These are phyloP conservation scores for Cataglyphis hispanica DNA, from an alignment of 1,140 invertebrate genomes.

Conservation along the genomic window DNA sequence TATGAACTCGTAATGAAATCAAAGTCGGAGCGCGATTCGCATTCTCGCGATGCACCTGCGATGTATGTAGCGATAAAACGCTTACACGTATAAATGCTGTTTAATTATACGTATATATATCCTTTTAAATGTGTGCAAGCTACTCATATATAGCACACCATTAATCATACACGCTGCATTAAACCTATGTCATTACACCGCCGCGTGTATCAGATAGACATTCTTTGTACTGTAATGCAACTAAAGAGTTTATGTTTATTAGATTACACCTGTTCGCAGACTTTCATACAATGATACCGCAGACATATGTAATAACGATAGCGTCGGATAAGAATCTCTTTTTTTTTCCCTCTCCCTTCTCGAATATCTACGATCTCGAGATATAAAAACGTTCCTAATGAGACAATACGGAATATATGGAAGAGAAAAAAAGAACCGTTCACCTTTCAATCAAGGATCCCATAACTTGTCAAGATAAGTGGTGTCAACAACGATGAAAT, in stretches of 20 bases:
- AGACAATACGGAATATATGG: background rate
- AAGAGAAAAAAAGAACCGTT: background rate
- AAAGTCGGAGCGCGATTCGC: slow-evolving; percentile 53
- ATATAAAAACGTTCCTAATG: slow-evolving; percentile 16
- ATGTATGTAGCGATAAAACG: slow-evolving; percentile 61
- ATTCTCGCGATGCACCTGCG: slow-evolving; percentile 56
- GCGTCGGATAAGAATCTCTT: background rate
- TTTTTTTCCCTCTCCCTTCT: background rate
- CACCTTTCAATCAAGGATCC: background rate
- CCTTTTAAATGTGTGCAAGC: slow-evolving; percentile 37
- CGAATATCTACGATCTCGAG: slow-evolving; percentile 8
- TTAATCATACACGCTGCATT: slow-evolving; percentile 63
- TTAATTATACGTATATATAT: slow-evolving; percentile 59
- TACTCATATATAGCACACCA: slow-evolving; percentile 38
- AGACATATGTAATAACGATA: slow-evolving; percentile 32
- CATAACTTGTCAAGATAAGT: slow-evolving; percentile 1
- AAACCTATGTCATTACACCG: slow-evolving; percentile 57
- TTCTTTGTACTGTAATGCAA: slow-evolving; percentile 46
- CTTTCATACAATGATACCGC: background rate
- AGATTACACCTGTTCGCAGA: slow-evolving; percentile 39
- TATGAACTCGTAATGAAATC: slow-evolving; percentile 54
- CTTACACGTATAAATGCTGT: slow-evolving; percentile 61
- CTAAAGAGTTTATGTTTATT: slow-evolving; percentile 59
- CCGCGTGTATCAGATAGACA: slow-evolving; percentile 54
- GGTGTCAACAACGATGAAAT: background rate